Evolutionary conservation across 2,888 invertebrate genomes (phyloP).

Genomic region (Drosophila leonis): DNA sequence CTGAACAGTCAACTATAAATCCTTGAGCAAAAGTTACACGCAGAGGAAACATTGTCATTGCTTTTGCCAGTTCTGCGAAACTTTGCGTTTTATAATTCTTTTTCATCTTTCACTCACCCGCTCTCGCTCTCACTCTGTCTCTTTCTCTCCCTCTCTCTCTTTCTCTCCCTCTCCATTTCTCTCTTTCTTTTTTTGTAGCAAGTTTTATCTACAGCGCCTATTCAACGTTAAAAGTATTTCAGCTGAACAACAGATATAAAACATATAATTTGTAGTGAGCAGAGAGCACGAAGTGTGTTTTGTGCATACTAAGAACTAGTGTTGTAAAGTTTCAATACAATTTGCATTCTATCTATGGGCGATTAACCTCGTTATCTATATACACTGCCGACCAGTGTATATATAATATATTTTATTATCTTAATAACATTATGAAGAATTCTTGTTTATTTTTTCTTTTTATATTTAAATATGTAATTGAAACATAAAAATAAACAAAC

Average conservation of each 20-base stretch:
- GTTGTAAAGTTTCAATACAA: neutral
- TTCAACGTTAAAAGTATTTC: conserved; percentile 10
- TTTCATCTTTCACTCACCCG: conserved; percentile 17
- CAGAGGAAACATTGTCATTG: conserved; percentile 77
- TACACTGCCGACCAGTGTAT: too few relatives aligned
- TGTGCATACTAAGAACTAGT: neutral
- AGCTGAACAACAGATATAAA: conserved; percentile 1
- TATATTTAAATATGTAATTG: too few relatives aligned
- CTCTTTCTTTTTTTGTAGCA: neutral
- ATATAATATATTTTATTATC: too few relatives aligned
- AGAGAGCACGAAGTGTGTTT: neutral
- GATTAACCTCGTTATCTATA: too few relatives aligned
- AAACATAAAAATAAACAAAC: too few relatives aligned
- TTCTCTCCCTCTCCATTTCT: neutral
- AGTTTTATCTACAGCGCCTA: conserved; percentile 1
- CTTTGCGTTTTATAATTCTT: conserved; percentile 55
- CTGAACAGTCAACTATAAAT: conserved; percentile 67
- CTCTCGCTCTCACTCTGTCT: neutral
- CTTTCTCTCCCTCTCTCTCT: neutral
- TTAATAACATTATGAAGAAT: too few relatives aligned
- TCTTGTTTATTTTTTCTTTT: too few relatives aligned
- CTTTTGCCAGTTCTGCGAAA: conserved; percentile 60
- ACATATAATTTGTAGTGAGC: neutral
- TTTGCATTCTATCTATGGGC: too few relatives aligned
- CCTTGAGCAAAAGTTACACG: conserved; percentile 74